Base-by-base conservation (phyloP, 2,113 vertebrate genomes). In the Brienomyrus longianalis region DNA sequence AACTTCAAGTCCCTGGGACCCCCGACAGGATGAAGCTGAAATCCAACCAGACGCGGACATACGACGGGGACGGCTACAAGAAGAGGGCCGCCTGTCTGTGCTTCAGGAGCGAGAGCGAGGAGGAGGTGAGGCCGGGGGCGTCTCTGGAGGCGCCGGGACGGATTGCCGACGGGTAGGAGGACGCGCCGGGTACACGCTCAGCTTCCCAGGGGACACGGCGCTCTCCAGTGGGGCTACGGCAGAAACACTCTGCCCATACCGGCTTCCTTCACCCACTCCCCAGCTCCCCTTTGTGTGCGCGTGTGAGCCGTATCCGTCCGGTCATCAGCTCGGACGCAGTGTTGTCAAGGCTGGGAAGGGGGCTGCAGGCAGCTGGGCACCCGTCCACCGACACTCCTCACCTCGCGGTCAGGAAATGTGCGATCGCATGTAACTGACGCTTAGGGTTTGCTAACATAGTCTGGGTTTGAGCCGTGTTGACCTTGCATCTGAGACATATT, bases 41-140 rank as follows among this genome's bases (percentile, higher is more conserved):
- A 95, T 97, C 97, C 92, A 99, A 98, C 95, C 98, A 99, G 97
- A 99, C 98, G 91, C 97, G 98, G 93, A 99, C 98, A 84, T 99
- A 99, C 94, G 98, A 99, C 91, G 97, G 97, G 90, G 98, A 99
- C 80, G 98, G 98, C 91, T 99, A 98, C 95, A 99, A 98, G 96
- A 98, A 98, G 93, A 96, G 98, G 91, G 98, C 98, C 85, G 98
- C 98, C 84, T 99, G 98, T 91, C 94, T 99, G 93, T 99, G 98
- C 93, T 98, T 99, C 94, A 97, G 97, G 94, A 98, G 96, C 93
- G 98, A 98, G 92, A 97, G 96, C 83, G 98, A 99, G 91, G 98
- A 99, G 91, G 98, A 99, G 98, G 98, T 98, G 93, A 93, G 95
- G 89, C 88, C 89, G 86, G 51, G 87, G 89, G 77, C n/a, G 70